These are phyloP conservation scores for Parambassis ranga DNA, from an alignment of 2,797 vertebrate species.

Conservation along the genomic window DNA sequence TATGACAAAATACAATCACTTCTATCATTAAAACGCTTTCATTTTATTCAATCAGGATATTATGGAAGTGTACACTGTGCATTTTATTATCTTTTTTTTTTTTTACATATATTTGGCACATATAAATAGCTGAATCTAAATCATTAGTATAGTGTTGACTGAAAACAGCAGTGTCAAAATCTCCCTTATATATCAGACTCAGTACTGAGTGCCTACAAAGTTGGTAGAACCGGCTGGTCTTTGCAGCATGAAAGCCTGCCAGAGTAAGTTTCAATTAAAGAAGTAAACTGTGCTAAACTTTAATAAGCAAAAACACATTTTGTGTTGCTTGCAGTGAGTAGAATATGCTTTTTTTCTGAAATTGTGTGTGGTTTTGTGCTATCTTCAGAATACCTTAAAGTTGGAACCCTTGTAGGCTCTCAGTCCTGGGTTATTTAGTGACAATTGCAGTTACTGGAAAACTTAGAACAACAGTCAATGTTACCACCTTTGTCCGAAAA, in stretches of 20 bases:
- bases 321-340: background rate
- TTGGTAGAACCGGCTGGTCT: background rate
- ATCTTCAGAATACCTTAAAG: background rate
- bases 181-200: background rate
- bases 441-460: background rate
- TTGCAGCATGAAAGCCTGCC: background rate
- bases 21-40: too few species aligned
- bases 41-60: conserved; percentile 14
- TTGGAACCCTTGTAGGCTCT: background rate
- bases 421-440: background rate
- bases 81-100: background rate
- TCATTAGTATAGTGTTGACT: background rate
- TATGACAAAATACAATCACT: background rate
- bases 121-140: background rate
- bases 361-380: background rate
- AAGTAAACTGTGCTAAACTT: background rate
- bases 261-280: background rate
- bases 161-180: background rate
- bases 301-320: background rate
- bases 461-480: too few species aligned
- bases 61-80: background rate
- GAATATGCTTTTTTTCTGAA: background rate
- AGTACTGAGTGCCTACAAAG: background rate
- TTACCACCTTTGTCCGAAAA: background rate
- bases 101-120: background rate